Evolutionary conservation across 2,113 vertebrate species (phyloP).

Genomic region (Gracilinanus agilis): DNA sequence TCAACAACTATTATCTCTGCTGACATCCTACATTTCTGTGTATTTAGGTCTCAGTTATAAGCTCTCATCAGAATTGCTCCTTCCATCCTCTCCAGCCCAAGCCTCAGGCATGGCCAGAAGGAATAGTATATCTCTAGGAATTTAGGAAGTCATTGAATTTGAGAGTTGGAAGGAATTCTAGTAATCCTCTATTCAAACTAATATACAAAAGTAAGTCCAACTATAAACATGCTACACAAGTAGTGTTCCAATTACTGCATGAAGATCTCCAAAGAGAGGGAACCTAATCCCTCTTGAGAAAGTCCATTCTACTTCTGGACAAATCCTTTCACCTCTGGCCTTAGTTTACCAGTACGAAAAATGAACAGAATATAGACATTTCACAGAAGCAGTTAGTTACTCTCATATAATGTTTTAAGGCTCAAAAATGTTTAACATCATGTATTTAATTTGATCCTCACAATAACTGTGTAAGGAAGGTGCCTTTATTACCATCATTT

Average conservation of each 20-base stretch:
- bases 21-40: neutral
- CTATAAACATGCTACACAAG: neutral
- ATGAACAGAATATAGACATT: neutral
- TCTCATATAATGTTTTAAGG: neutral
- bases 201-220: neutral
- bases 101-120: neutral
- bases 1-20: neutral
- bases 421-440: neutral
- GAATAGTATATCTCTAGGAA: neutral
- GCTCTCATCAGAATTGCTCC: neutral
- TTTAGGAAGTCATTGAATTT: neutral
- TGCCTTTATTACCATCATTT: neutral
- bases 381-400: neutral
- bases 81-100: neutral
- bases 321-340: neutral
- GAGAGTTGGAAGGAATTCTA: neutral
- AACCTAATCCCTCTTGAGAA: neutral
- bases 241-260: neutral
- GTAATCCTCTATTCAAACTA: neutral
- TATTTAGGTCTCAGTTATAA: neutral
- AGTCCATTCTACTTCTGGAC: neutral
- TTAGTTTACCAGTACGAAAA: neutral
- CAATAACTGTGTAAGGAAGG: neutral
- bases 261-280: neutral
- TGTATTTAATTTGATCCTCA: neutral